Conservation (phyloP, 2,113 vertebrate species). For the Oreochromis aureus region DNA sequence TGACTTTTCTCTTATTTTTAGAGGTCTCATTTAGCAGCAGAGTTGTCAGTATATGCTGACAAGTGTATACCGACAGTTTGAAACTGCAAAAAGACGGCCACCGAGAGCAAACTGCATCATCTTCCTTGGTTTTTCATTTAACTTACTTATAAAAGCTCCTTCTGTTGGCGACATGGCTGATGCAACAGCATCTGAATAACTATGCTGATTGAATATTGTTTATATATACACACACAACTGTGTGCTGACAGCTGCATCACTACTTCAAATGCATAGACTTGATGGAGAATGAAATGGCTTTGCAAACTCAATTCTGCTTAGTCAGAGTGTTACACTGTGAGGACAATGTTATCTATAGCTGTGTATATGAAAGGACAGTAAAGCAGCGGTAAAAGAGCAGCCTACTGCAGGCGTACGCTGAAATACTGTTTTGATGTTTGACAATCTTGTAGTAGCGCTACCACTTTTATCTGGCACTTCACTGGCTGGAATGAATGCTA, state of each 20-base stretch:
- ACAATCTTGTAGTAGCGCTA: neutral
- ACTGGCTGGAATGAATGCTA: neutral
- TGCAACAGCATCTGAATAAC: neutral
- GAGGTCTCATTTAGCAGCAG: neutral
- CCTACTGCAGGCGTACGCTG: no score
- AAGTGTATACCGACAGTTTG: neutral
- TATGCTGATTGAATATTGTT: neutral
- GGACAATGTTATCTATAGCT: neutral
- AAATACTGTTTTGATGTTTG: neutral
- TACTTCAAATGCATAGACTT: neutral
- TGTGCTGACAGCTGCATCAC: neutral
- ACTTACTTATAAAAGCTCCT: neutral
- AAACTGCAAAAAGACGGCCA: neutral
- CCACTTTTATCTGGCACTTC: neutral
- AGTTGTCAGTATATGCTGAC: neutral
- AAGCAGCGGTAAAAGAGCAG: neutral
- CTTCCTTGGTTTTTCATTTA: neutral
- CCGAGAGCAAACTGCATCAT: accelerated
- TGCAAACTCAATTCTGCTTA: neutral
- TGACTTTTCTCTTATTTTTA: neutral
- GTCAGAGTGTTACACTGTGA: neutral
- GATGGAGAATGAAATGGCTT: neutral
- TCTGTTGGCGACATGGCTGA: neutral
- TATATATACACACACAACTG: neutral
- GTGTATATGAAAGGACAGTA: neutral